Percentiles rank a stretch among this genome's conserved stretches.
phyloP scores from a whole-genome alignment of 2,888 invertebrate species.

The Xestia rhomboidea region DNA sequence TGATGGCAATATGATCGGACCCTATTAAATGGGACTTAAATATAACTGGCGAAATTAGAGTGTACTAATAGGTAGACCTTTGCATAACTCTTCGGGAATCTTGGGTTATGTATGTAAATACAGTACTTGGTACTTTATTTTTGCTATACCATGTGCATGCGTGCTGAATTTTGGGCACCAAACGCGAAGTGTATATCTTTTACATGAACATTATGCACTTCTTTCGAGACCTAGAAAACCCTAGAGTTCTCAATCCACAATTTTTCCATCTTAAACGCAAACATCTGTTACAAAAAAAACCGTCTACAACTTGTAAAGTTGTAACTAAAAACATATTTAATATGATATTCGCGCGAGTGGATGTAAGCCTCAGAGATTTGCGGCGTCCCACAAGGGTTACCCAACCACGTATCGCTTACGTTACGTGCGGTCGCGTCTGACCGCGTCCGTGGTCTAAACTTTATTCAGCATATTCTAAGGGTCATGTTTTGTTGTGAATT shows the following conservation, averaged over 20 bases:
- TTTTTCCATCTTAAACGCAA: not conserved
- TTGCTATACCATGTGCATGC: not conserved
- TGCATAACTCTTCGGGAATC: too few species aligned
- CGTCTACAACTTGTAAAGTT: not conserved
- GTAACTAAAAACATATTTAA: slow-evolving; percentile 28
- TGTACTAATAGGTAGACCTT: too few species aligned
- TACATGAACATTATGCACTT: not conserved
- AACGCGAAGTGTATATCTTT: not conserved
- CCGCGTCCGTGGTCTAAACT: slow-evolving; percentile 48
- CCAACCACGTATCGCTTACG: slow-evolving; percentile 49
- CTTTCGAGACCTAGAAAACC: not conserved
- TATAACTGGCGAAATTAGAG: too few species aligned
- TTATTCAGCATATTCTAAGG: slow-evolving; percentile 36
- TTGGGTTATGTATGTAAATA: not conserved
- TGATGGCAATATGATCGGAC: too few species aligned
- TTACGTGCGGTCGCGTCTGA: slow-evolving; percentile 43
- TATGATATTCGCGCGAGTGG: slow-evolving; percentile 35
- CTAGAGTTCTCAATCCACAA: not conserved
- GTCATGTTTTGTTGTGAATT: slow-evolving; percentile 36
- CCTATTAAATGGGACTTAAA: too few species aligned
- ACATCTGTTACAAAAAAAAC: not conserved
- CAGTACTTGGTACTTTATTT: not conserved
- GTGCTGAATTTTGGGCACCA: not conserved
- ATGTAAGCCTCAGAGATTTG: slow-evolving; percentile 54
- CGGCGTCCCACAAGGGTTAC: slow-evolving; percentile 39